Percentiles rank a stretch among this genome's conserved stretches.
Conservation (phyloP, 2,797 vertebrate species). For the Chromis chromis region DNA sequence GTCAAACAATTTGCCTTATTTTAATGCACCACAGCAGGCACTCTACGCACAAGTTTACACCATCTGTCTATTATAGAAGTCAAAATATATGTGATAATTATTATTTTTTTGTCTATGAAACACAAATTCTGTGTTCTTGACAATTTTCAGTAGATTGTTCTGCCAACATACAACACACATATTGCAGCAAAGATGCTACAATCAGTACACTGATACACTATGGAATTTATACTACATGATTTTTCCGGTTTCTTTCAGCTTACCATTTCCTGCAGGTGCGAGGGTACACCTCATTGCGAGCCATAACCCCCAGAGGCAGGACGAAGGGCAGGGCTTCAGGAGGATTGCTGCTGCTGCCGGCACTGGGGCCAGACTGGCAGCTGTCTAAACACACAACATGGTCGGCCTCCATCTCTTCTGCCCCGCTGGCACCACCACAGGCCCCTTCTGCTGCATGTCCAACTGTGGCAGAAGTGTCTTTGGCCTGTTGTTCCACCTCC, state of each 20-base stretch:
- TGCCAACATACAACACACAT: too few species aligned
- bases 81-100: not conserved
- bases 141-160: not conserved
- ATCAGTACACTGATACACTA: not conserved
- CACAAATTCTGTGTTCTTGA: not conserved
- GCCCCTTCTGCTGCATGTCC: constrained; percentile 54
- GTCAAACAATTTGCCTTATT: not conserved
- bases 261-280: constrained; percentile 94
- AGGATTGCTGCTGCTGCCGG: constrained; percentile 28
- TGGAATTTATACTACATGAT: not conserved
- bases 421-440: constrained; percentile 27
- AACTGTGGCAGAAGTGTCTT: constrained; percentile 26
- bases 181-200: not conserved
- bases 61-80: not conserved
- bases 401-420: constrained; percentile 41
- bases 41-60: not conserved
- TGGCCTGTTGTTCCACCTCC: constrained; percentile 63
- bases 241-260: constrained; percentile 44
- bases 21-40: not conserved
- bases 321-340: constrained; percentile 87
- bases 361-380: constrained; percentile 55
- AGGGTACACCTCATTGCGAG: constrained; percentile 95
- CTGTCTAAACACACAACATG: constrained; percentile 43
- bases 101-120: not conserved
- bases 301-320: constrained; percentile 92